These are phyloP conservation scores for Troglohyphantes excavatus DNA, from an alignment of 2,888 invertebrate species.

Conservation along the genomic window DNA sequence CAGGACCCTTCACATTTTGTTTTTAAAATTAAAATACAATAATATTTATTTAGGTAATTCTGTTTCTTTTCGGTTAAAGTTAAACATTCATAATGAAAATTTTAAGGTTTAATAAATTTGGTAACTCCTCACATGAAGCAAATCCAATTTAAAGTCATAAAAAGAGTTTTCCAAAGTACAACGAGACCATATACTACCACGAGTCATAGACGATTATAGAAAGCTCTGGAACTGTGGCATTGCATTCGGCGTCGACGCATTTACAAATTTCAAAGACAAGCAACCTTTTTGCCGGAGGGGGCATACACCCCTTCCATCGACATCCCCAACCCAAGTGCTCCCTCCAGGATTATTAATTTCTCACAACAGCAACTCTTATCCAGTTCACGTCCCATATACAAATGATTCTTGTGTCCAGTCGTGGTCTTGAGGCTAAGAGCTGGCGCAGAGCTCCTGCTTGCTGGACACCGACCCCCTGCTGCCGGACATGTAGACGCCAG, in stretches of 20 bases:
- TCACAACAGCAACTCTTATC: background rate
- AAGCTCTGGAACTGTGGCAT: background rate
- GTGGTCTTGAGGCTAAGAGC: conserved; percentile 50
- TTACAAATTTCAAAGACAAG: background rate
- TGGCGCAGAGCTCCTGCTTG: conserved; percentile 71
- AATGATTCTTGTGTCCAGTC: conserved; percentile 15
- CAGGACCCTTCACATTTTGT: too few species aligned
- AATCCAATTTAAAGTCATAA: too few species aligned
- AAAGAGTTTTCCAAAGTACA: too few species aligned
- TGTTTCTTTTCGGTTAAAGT: too few species aligned
- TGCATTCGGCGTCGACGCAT: background rate
- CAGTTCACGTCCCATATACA: conserved; percentile 19
- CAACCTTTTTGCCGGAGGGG: too few species aligned
- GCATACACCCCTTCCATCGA: too few species aligned
- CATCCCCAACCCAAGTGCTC: background rate
- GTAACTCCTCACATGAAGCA: too few species aligned
- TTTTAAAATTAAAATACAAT: too few species aligned
- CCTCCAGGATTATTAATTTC: conserved; percentile 26
- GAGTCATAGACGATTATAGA: conserved; percentile 1
- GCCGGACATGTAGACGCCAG: conserved; percentile 45
- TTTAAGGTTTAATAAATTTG: too few species aligned
- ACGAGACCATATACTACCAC: background rate
- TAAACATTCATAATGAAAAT: too few species aligned
- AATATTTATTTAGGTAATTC: too few species aligned
- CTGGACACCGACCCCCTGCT: conserved; percentile 72